Evolutionary conservation across 2,797 vertebrate species (phyloP).

Genomic region (Anguilla marmorata): DNA sequence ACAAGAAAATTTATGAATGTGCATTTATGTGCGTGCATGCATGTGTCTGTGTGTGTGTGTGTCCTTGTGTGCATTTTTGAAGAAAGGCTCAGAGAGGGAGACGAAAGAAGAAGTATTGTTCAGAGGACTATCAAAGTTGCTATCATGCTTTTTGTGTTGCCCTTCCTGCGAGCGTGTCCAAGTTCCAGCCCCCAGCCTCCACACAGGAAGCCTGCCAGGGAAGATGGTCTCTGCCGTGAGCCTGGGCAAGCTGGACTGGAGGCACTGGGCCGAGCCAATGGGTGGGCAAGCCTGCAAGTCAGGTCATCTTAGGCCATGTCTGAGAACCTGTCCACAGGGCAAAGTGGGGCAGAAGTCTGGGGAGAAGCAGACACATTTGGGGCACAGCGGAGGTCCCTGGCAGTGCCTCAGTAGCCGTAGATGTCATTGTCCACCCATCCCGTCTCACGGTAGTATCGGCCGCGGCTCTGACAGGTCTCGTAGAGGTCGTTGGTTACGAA

Average conservation of each 20-base stretch:
- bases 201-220: conserved; percentile 63
- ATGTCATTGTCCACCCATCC: conserved; percentile 89
- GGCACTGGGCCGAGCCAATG: neutral
- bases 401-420: conserved; percentile 65
- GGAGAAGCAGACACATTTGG: neutral
- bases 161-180: conserved; percentile 59
- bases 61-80: conserved; percentile 15
- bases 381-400: neutral
- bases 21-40: neutral
- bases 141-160: conserved; percentile 52
- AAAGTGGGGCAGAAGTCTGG: neutral
- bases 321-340: neutral
- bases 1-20: neutral
- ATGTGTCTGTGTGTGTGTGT: neutral
- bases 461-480: conserved; percentile 73
- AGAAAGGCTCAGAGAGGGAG: conserved; percentile 20
- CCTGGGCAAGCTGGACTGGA: conserved; percentile 7
- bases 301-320: conserved; percentile 13
- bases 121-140: conserved; percentile 40
- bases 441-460: conserved; percentile 76
- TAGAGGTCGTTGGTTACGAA: conserved; percentile 92
- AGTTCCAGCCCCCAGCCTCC: conserved; percentile 60
- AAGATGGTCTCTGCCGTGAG: conserved; percentile 43
- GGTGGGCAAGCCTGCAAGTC: conserved; percentile 1
- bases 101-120: conserved; percentile 31